phyloP scores from a whole-genome alignment of 2,888 invertebrate genomes.

The Megastigmus dorsalis region DNA sequence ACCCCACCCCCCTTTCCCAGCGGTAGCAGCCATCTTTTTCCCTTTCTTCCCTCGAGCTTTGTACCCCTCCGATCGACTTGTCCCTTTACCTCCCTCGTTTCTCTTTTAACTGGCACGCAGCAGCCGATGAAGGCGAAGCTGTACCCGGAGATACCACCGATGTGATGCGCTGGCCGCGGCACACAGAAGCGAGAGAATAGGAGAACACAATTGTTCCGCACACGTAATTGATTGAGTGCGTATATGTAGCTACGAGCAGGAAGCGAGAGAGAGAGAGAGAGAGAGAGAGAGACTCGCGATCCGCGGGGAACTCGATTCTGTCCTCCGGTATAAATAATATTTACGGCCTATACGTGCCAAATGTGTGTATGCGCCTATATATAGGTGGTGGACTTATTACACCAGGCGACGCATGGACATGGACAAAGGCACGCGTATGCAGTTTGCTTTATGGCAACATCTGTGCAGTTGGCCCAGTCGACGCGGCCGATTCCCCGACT shows the following conservation, averaged over 20 bases:
- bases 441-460: no score
- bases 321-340: constrained; percentile 29
- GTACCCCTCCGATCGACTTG: neutral
- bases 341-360: constrained; percentile 12
- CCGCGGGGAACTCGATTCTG: neutral
- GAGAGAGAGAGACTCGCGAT: neutral
- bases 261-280: no score
- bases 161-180: no score
- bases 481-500: no score
- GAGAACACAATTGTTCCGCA: neutral
- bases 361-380: neutral
- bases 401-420: neutral
- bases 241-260: no score
- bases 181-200: neutral
- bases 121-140: neutral
- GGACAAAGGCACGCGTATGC: no score
- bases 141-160: no score
- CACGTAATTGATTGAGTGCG: constrained; percentile 31
- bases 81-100: neutral
- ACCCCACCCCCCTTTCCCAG: no score
- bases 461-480: no score
- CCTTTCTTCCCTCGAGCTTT: neutral
- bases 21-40: no score
- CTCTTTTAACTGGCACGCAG: neutral
- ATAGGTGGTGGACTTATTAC: neutral